Conservation (phyloP, 2,113 vertebrate species). For the Corythoichthys intestinalis region DNA sequence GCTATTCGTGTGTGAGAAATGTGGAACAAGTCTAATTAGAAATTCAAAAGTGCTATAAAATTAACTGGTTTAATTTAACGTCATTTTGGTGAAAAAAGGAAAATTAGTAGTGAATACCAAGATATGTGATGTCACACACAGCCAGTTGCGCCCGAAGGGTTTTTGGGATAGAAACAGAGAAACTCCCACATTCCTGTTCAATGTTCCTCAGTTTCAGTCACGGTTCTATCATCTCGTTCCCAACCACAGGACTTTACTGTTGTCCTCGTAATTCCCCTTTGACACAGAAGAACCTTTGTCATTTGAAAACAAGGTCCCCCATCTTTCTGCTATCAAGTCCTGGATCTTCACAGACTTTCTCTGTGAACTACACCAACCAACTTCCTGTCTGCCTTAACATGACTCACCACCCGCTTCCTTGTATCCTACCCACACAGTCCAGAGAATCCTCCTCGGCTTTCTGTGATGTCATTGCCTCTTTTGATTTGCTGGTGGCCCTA, state of each 20-base stretch:
- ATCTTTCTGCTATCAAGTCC: slow-evolving; percentile 45
- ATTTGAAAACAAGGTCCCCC: slow-evolving; percentile 38
- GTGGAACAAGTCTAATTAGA: background rate
- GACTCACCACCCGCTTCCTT: slow-evolving; percentile 54
- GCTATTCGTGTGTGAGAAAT: slow-evolving; percentile 1
- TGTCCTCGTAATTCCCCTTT: slow-evolving; percentile 43
- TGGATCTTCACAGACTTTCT: slow-evolving; percentile 43
- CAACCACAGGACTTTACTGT: slow-evolving; percentile 48
- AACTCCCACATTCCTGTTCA: slow-evolving; percentile 51
- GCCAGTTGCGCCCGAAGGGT: slow-evolving; percentile 46
- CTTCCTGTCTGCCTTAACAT: slow-evolving; percentile 57
- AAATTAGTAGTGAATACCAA: slow-evolving; percentile 25
- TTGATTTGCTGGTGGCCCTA: slow-evolving; percentile 34
- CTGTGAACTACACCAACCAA: slow-evolving; percentile 33
- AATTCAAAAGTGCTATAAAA: slow-evolving; percentile 10
- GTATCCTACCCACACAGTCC: slow-evolving; percentile 37
- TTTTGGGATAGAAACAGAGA: slow-evolving; percentile 52
- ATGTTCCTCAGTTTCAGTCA: slow-evolving; percentile 46
- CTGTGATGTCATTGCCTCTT: slow-evolving; percentile 56
- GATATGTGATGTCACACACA: slow-evolving; percentile 60
- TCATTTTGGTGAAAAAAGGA: slow-evolving; percentile 20
- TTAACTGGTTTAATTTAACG: slow-evolving; percentile 21
- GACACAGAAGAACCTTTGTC: slow-evolving; percentile 62
- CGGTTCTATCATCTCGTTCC: slow-evolving; percentile 44
- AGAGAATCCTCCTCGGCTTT: slow-evolving; percentile 21